These are phyloP conservation scores for Amphilophus citrinellus DNA, from an alignment of 2,113 vertebrate genomes.

Conservation along the genomic window DNA sequence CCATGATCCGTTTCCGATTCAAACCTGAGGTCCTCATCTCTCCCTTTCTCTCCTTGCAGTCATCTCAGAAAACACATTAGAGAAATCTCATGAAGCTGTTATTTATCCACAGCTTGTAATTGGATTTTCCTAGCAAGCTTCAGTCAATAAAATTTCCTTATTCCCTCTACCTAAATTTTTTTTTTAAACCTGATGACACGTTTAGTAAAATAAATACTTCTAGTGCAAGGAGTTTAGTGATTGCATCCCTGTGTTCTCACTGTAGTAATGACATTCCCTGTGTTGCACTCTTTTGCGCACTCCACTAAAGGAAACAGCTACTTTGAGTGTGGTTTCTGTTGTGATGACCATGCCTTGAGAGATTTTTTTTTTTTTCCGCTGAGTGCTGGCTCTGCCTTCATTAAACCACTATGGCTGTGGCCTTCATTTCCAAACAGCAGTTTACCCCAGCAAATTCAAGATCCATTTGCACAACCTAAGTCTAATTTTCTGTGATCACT, in stretches of 20 bases:
- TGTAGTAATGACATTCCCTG: constrained; percentile 15
- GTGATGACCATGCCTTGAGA: constrained; percentile 61
- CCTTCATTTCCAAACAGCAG: constrained; percentile 51
- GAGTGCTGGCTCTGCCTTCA: constrained; percentile 52
- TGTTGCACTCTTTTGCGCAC: constrained; percentile 36
- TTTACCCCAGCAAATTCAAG: constrained; percentile 57
- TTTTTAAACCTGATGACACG: background rate
- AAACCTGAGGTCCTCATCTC: constrained; percentile 28
- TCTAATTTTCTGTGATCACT: constrained; percentile 53
- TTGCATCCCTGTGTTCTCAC: constrained; percentile 2
- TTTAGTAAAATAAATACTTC: constrained; percentile 4
- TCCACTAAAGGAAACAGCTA: constrained; percentile 54
- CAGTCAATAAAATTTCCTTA: constrained; percentile 23
- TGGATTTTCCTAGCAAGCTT: background rate
- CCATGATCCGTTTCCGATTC: constrained; percentile 71
- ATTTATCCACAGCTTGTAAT: background rate
- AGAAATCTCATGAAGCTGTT: constrained; percentile 9
- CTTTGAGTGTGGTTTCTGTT: constrained; percentile 39
- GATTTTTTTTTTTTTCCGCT: constrained; percentile 30
- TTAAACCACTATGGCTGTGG: constrained; percentile 49
- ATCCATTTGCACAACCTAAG: constrained; percentile 56
- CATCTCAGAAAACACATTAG: constrained; percentile 10
- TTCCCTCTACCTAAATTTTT: background rate
- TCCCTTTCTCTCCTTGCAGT: background rate
- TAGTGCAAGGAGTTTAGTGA: background rate